Conservation (phyloP, 2,888 invertebrate species). For the Metalampra italica region DNA sequence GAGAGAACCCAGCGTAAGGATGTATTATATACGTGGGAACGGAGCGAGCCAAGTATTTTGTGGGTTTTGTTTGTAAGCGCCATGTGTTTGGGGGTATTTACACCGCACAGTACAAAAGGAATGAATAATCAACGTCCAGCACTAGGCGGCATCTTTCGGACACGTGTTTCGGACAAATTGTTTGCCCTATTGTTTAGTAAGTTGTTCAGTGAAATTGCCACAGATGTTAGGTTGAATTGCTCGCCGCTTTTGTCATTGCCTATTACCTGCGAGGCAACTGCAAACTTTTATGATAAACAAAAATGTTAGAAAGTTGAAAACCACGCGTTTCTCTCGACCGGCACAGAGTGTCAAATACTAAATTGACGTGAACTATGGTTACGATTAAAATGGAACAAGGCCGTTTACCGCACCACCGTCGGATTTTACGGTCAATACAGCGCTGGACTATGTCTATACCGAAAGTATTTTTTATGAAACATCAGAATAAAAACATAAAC, state of each 20-base stretch:
- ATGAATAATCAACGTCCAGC: constrained; percentile 5
- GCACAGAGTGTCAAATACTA: constrained; percentile 17
- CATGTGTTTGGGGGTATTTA: constrained; percentile 60
- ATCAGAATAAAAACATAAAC: constrained; percentile 43
- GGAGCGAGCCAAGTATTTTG: constrained; percentile 25
- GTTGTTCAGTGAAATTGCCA: constrained; percentile 40
- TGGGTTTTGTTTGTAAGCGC: constrained; percentile 38
- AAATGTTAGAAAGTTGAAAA: constrained; percentile 23
- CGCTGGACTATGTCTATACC: constrained; percentile 31
- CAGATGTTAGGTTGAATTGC: constrained; percentile 48
- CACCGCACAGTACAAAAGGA: constrained; percentile 44
- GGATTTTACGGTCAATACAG: constrained; percentile 45
- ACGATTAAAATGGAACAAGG: constrained; percentile 52
- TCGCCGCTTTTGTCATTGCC: constrained; percentile 39
- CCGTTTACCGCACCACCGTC: constrained; percentile 27
- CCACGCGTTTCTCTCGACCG: constrained; percentile 25
- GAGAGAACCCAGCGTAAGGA: constrained; percentile 52
- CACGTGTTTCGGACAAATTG: constrained; percentile 45
- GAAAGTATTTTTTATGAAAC: constrained; percentile 47
- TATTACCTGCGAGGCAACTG: constrained; percentile 18
- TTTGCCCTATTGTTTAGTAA: constrained; percentile 41
- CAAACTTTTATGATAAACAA: constrained; percentile 32
- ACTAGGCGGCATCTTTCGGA: constrained; percentile 47
- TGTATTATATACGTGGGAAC: constrained; percentile 58
- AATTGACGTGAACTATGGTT: constrained; percentile 14